phyloP scores from a whole-genome alignment of 2,113 vertebrate genomes.

The Nothocercus julius region DNA sequence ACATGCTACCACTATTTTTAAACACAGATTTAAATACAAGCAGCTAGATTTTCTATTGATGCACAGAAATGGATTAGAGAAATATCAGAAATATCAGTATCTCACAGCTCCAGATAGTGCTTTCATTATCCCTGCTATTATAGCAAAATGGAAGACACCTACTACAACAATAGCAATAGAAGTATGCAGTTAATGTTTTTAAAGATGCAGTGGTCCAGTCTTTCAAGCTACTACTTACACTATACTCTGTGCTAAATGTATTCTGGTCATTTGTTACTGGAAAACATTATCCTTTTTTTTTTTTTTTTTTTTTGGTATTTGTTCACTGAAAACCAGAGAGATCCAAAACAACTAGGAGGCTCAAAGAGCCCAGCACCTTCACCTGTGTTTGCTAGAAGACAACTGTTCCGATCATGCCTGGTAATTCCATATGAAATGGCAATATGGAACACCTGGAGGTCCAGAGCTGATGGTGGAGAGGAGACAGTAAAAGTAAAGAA shows the following conservation, averaged over 20 bases:
- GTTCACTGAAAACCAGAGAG: background rate
- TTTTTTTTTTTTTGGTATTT: background rate
- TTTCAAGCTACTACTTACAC: background rate
- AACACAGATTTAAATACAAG: background rate
- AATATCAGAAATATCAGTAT: background rate
- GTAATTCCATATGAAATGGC: conserved; percentile 87
- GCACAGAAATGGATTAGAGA: background rate
- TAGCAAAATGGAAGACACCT: background rate
- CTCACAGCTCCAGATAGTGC: background rate
- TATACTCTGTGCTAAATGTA: background rate
- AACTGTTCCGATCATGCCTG: conserved; percentile 76
- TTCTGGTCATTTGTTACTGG: background rate
- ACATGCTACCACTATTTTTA: background rate
- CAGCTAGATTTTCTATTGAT: background rate
- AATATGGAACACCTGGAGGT: conserved; percentile 82
- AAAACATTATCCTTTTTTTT: background rate
- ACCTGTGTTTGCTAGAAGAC: conserved; percentile 89
- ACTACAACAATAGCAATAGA: background rate
- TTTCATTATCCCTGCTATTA: background rate
- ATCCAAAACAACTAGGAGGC: background rate
- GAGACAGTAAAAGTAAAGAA: conserved; percentile 82
- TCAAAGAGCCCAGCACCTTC: background rate
- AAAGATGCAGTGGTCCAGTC: background rate
- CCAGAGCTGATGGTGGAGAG: conserved; percentile 82
- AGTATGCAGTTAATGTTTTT: background rate